Conservation (phyloP, 1,140 invertebrate genomes). For the Drosophila arawakana region DNA sequence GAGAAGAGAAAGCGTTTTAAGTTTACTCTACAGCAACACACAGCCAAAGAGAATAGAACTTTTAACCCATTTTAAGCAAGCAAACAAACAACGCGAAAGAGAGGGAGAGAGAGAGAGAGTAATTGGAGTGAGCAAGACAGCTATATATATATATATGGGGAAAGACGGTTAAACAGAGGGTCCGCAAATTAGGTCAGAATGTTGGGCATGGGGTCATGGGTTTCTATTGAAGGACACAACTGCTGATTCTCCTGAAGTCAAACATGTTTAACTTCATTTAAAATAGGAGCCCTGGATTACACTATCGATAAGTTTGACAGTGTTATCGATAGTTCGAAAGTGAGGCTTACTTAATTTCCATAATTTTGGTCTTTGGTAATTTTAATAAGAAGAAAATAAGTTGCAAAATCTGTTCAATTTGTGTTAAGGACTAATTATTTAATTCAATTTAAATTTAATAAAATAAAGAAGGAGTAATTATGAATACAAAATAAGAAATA, state of each 20-base stretch:
- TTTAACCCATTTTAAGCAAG: constrained; percentile 72
- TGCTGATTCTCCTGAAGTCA: constrained; percentile 25
- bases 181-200: constrained; percentile 42
- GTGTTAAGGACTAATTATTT: too few relatives aligned
- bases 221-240: constrained; percentile 14
- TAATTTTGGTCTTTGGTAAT: too few relatives aligned
- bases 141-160: not conserved
- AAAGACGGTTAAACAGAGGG: not conserved
- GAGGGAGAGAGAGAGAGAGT: constrained; percentile 5
- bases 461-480: too few relatives aligned
- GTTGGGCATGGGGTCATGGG: constrained; percentile 19
- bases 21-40: constrained; percentile 55
- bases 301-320: not conserved
- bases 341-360: too few relatives aligned
- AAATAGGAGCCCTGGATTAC: constrained; percentile 1
- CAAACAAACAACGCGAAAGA: constrained; percentile 56
- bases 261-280: constrained; percentile 28
- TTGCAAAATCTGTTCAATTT: too few relatives aligned
- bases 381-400: too few relatives aligned
- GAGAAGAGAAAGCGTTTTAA: constrained; percentile 28
- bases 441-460: too few relatives aligned
- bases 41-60: constrained; percentile 43
- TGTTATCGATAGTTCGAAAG: not conserved
- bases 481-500: too few relatives aligned
- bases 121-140: not conserved